These are phyloP conservation scores for Hassar affinis DNA, from an alignment of 2,113 vertebrate genomes.

Conservation along the genomic window DNA sequence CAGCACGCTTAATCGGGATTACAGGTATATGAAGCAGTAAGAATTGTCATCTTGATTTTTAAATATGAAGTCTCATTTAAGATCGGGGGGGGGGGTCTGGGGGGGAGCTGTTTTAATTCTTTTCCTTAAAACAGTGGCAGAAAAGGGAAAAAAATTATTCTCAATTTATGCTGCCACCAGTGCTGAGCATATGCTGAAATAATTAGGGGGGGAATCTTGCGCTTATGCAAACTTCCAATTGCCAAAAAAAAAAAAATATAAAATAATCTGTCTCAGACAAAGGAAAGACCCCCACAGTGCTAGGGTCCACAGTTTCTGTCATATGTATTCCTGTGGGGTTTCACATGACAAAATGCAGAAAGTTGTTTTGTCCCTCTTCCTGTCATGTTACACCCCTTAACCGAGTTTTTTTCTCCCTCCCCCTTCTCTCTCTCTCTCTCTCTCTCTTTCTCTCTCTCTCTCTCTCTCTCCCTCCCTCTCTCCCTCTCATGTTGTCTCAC, in stretches of 20 bases:
- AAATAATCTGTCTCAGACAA: slow-evolving; percentile 79
- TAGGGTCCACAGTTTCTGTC: slow-evolving; percentile 80
- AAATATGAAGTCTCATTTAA: slow-evolving; percentile 56
- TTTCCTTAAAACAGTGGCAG: slow-evolving; percentile 42
- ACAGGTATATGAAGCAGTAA: slow-evolving; percentile 47
- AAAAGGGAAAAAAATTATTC: slow-evolving; percentile 50
- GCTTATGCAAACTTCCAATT: slow-evolving; percentile 79
- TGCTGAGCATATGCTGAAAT: slow-evolving; percentile 75
- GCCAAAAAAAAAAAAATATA: slow-evolving; percentile 79
- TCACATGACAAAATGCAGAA: slow-evolving; percentile 86
- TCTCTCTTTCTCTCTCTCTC: slow-evolving; percentile 55
- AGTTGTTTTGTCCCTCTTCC: slow-evolving; percentile 82
- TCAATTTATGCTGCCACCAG: slow-evolving; percentile 64
- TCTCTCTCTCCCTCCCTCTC: slow-evolving; percentile 51
- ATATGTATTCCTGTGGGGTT: slow-evolving; percentile 82
- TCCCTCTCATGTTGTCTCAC: slow-evolving; percentile 78
- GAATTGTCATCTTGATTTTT: slow-evolving; percentile 56
- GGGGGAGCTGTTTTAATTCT: slow-evolving; percentile 42
- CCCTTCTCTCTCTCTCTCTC: slow-evolving; percentile 52
- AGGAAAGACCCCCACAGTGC: slow-evolving; percentile 79
- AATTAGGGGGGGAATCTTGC: slow-evolving; percentile 78
- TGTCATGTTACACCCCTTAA: slow-evolving; percentile 82
- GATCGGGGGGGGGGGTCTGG: slow-evolving; percentile 31
- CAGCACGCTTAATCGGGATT: slow-evolving; percentile 34
- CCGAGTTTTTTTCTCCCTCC: slow-evolving; percentile 59